Base-by-base conservation (phyloP, 2,888 invertebrate genomes). In the Epinotia brunnichana region DNA sequence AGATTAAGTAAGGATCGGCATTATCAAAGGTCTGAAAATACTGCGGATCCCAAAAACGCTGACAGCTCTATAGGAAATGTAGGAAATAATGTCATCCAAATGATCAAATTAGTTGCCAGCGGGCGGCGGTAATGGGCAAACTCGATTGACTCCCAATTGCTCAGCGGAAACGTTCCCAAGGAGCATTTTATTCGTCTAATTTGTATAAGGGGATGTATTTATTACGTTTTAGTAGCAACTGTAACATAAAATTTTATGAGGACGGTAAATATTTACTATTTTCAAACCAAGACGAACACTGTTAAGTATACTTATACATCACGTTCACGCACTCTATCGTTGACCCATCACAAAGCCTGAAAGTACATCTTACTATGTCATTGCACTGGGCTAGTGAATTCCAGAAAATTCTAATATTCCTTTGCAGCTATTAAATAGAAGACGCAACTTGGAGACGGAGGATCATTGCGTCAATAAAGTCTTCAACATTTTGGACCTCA, bases 61-160 rank as follows among this genome's bases (percentile, higher is more conserved):
- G 39, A n/a, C 54, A 39, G 61, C 67, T 66, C 41, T n/a, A 69
- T 41, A 61, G 63, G 19, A 53, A 53, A 63, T 48, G 62, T 57
- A 29, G 56, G 48, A 62, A 68, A 73, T 51, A 73, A 69, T 51
- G 44, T 57, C 62, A 57, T 41, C 73, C 51, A 63, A 73, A 69
- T 69, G 73, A 73, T 69, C 51, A 53, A 73, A 59, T 73, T 73
- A 68, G 69, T 59, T 51, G 51, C 51, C 67, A 21, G 4, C 56
- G 53, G 59, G 51, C 51, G 72, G 51, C 68, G 39, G 69, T 73
- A 69, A 68, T 57, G 56, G 62, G 7, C 48, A 17, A 73, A 73
- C 63, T 69, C 57, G 53, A 73, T 73, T 53, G 63, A 73, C 39
- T 62, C 57, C 51, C 21, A 62, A 61, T 72, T n/a, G n/a, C n/a